A percentile compares a stretch with the other conserved stretches of the same genome.
phyloP scores from a whole-genome alignment of 2,113 vertebrate genomes.

The Tiliqua scincoides region DNA sequence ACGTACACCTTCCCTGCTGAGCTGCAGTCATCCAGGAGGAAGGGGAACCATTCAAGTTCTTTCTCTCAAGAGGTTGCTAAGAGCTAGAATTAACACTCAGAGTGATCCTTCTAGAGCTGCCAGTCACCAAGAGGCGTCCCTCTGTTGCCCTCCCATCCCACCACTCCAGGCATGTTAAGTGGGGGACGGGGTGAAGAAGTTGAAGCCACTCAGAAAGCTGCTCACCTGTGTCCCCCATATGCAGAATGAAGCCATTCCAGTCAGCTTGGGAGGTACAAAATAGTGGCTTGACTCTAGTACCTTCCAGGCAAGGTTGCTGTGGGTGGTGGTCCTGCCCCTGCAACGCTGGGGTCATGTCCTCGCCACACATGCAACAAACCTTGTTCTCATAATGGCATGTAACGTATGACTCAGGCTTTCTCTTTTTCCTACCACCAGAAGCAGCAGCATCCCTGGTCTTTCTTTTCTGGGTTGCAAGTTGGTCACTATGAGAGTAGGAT shows the following conservation, averaged over 20 bases:
- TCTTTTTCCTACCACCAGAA: neutral
- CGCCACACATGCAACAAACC: neutral
- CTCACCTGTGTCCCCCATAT: no score
- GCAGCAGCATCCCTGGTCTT: neutral
- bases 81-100: conserved; percentile 72
- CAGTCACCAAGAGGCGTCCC: neutral
- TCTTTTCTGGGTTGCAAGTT: neutral
- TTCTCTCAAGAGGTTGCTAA: conserved; percentile 74
- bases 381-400: neutral
- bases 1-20: neutral
- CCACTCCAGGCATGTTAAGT: neutral
- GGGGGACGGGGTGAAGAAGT: neutral
- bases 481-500: neutral
- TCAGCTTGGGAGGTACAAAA: neutral
- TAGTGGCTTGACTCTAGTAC: no score
- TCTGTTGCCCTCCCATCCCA: neutral
- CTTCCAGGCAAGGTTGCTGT: neutral
- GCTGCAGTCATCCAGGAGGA: conserved; percentile 74
- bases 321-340: no score
- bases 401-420: neutral
- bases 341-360: neutral
- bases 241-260: neutral
- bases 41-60: conserved; percentile 71
- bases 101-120: neutral
- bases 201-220: neutral